Evolutionary conservation across 2,113 vertebrate species (phyloP).

Genomic region (Tachysurus fulvidraco): DNA sequence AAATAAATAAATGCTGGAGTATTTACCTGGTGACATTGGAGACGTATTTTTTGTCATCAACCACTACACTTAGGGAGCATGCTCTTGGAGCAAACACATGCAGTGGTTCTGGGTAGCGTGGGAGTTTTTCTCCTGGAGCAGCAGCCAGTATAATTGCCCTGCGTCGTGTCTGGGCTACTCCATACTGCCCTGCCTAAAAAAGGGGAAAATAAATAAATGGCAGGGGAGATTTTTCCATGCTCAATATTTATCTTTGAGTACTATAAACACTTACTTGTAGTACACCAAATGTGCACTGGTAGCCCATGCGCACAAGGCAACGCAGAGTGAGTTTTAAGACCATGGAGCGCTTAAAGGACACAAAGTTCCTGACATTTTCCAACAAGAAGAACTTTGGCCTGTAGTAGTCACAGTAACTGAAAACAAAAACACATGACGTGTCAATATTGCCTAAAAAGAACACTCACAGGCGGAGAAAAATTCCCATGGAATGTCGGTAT

Average conservation of each 20-base stretch:
- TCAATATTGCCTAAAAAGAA: not conserved
- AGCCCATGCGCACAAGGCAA: conserved; percentile 95
- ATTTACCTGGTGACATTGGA: conserved; percentile 90
- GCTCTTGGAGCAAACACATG: conserved; percentile 92
- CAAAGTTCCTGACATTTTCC: conserved; percentile 95
- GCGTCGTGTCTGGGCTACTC: conserved; percentile 89
- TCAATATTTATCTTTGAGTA: not conserved
- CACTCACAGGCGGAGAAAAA: not conserved
- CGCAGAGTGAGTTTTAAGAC: conserved; percentile 93
- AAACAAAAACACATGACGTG: not conserved
- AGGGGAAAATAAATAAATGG: not conserved
- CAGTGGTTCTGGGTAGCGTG: conserved; percentile 87
- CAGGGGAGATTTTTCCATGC: not conserved
- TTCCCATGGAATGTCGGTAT: not conserved
- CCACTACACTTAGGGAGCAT: conserved; percentile 88
- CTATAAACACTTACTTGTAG: conserved; percentile 79
- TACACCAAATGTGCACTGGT: conserved; percentile 95
- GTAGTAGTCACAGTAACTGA: conserved; percentile 97
- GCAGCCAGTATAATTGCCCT: conserved; percentile 90
- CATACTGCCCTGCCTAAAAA: conserved; percentile 89
- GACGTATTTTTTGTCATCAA: conserved; percentile 91
- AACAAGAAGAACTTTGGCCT: conserved; percentile 91
- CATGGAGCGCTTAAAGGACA: conserved; percentile 96
- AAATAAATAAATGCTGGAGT: too few species aligned
- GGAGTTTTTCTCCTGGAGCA: conserved; percentile 89